These are phyloP conservation scores for Lordiphosa fenestrarum DNA, from an alignment of 2,888 invertebrate species.

Conservation along the genomic window DNA sequence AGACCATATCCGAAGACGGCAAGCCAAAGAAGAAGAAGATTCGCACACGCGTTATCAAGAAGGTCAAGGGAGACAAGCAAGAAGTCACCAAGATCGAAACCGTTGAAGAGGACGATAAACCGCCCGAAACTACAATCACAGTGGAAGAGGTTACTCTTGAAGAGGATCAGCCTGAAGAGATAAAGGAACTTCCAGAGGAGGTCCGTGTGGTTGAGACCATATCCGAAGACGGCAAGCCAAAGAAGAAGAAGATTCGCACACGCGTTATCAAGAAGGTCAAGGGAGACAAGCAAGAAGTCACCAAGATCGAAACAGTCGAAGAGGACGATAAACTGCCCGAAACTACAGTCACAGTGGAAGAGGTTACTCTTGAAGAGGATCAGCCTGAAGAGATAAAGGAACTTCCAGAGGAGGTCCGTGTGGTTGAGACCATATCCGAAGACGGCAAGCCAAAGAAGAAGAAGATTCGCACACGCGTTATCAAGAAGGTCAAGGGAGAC, in stretches of 20 bases:
- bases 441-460: slow-evolving; percentile 12
- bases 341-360: slow-evolving; percentile 27
- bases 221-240: slow-evolving; percentile 29
- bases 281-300: slow-evolving; percentile 32
- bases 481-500: slow-evolving; percentile 24
- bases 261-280: slow-evolving; percentile 40
- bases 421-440: background rate
- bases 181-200: slow-evolving; percentile 32
- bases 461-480: slow-evolving; percentile 18
- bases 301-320: slow-evolving; percentile 24
- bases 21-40: slow-evolving; percentile 24
- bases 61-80: slow-evolving; percentile 23
- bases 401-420: slow-evolving; percentile 11
- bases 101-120: slow-evolving; percentile 15
- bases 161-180: slow-evolving; percentile 5
- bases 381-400: slow-evolving; percentile 4
- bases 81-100: slow-evolving; percentile 22
- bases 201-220: slow-evolving; percentile 27
- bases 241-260: slow-evolving; percentile 36
- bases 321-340: slow-evolving; percentile 20
- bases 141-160: slow-evolving; percentile 6
- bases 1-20: slow-evolving; percentile 15
- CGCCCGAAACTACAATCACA: slow-evolving; percentile 8
- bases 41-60: slow-evolving; percentile 19
- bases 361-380: slow-evolving; percentile 3